Evolutionary conservation across 2,113 vertebrate genomes (phyloP).

Genomic region (Chaenocephalus aceratus): DNA sequence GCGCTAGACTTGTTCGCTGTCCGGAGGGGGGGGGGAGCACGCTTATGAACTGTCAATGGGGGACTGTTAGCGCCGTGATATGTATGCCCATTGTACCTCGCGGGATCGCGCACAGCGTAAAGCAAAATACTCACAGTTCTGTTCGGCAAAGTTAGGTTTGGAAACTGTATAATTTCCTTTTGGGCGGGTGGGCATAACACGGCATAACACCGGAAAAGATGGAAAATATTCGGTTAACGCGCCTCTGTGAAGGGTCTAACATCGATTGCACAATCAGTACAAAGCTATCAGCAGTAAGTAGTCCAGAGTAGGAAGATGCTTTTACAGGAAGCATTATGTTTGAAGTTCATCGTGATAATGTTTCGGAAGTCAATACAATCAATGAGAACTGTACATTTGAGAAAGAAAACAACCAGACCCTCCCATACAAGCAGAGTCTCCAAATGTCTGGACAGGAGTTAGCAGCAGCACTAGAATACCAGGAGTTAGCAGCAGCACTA

Average conservation of each 20-base stretch:
- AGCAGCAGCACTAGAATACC: not conserved
- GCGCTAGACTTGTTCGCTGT: too few relatives aligned
- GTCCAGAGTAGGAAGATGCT: slow-evolving; percentile 5
- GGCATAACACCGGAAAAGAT: too few relatives aligned
- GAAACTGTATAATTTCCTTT: too few relatives aligned
- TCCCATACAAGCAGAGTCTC: not conserved
- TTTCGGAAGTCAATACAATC: slow-evolving; percentile 1
- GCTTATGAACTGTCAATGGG: too few relatives aligned
- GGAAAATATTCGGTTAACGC: too few relatives aligned
- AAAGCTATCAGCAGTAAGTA: slow-evolving; percentile 26
- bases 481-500: not conserved
- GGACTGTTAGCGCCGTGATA: too few relatives aligned
- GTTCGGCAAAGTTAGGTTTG: too few relatives aligned
- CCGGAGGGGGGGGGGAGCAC: too few relatives aligned
- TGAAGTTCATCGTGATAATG: slow-evolving; percentile 6
- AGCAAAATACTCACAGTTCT: too few relatives aligned
- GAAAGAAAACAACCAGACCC: not conserved
- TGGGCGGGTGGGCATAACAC: too few relatives aligned
- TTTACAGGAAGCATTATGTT: slow-evolving; percentile 15
- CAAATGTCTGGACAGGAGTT: slow-evolving; percentile 8
- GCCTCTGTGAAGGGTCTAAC: not conserved
- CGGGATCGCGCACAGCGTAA: too few relatives aligned
- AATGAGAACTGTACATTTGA: not conserved
- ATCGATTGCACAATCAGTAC: slow-evolving; percentile 36
- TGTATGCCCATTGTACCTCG: too few relatives aligned